Evolutionary conservation across 37 sponge, comb jelly and placozoan species (phyloP).

Genomic region (Beroe forskalii): DNA sequence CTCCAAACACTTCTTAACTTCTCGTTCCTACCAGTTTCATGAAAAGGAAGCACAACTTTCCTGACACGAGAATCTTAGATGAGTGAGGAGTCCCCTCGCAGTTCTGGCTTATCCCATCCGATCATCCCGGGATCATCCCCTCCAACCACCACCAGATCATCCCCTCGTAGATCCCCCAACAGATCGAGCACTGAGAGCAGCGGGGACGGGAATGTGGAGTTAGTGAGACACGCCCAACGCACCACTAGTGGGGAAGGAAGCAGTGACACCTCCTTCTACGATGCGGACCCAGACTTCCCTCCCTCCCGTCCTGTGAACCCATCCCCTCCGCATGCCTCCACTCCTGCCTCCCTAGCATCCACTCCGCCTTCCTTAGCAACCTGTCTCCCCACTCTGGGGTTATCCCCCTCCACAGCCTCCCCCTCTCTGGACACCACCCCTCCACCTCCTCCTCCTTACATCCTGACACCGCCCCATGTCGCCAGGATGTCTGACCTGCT

Average conservation of each 20-base stretch:
- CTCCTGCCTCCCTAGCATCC: not conserved
- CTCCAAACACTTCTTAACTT: too few relatives aligned
- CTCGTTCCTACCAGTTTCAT: too few relatives aligned
- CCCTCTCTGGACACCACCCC: not conserved
- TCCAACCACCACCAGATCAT: too few relatives aligned
- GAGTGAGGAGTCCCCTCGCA: too few relatives aligned
- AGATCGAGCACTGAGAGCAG: too few relatives aligned
- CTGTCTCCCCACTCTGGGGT: not conserved
- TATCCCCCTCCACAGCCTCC: not conserved
- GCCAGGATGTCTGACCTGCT: not conserved
- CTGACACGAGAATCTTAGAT: too few relatives aligned
- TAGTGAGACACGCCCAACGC: not conserved
- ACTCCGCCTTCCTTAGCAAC: not conserved
- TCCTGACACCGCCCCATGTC: not conserved
- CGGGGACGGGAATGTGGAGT: not conserved
- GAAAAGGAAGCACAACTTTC: too few relatives aligned
- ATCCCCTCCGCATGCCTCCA: not conserved
- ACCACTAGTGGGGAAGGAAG: not conserved
- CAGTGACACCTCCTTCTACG: conserved; percentile 8
- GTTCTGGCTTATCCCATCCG: too few relatives aligned
- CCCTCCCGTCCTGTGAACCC: not conserved
- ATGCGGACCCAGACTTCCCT: not conserved
- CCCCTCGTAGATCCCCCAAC: too few relatives aligned
- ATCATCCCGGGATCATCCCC: too few relatives aligned
- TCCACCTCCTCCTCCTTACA: not conserved